phyloP scores from a whole-genome alignment of 2,888 invertebrate genomes.

The Morpho achilles region DNA sequence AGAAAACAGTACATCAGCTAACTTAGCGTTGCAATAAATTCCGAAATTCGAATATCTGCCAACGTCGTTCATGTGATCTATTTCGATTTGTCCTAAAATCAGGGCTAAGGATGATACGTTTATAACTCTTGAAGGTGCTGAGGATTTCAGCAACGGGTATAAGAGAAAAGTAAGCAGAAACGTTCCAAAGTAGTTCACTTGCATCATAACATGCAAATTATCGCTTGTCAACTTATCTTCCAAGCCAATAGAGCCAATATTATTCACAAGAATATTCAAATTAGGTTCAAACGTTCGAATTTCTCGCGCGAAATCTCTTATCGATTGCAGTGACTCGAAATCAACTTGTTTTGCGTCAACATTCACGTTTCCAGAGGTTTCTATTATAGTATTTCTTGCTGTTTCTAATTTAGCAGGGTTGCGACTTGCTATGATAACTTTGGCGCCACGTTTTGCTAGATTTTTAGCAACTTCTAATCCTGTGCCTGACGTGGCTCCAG shows the following conservation, averaged over 20 bases:
- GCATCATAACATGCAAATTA: slow-evolving; percentile 81
- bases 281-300: slow-evolving; percentile 65
- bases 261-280: slow-evolving; percentile 65
- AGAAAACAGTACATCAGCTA: slow-evolving; percentile 49
- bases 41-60: slow-evolving; percentile 79
- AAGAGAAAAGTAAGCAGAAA: slow-evolving; percentile 55
- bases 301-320: slow-evolving; percentile 78
- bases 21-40: slow-evolving; percentile 72
- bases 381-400: slow-evolving; percentile 40
- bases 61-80: slow-evolving; percentile 85
- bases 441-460: slow-evolving; percentile 71
- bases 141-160: slow-evolving; percentile 47
- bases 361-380: slow-evolving; percentile 39
- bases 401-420: slow-evolving; percentile 47
- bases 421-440: slow-evolving; percentile 77
- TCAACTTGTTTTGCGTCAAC: slow-evolving; percentile 61
- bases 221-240: slow-evolving; percentile 75
- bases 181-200: slow-evolving; percentile 68
- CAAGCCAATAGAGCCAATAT: slow-evolving; percentile 66
- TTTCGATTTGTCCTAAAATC: slow-evolving; percentile 82
- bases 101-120: slow-evolving; percentile 77
- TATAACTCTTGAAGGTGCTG: slow-evolving; percentile 54
- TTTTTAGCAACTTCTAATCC: slow-evolving; percentile 59
- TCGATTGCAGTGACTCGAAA: slow-evolving; percentile 68
- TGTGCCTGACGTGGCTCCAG: slow-evolving; percentile 56